Conservation (phyloP, 1,140 invertebrate genomes). For the Acromyrmex charruanus region DNA sequence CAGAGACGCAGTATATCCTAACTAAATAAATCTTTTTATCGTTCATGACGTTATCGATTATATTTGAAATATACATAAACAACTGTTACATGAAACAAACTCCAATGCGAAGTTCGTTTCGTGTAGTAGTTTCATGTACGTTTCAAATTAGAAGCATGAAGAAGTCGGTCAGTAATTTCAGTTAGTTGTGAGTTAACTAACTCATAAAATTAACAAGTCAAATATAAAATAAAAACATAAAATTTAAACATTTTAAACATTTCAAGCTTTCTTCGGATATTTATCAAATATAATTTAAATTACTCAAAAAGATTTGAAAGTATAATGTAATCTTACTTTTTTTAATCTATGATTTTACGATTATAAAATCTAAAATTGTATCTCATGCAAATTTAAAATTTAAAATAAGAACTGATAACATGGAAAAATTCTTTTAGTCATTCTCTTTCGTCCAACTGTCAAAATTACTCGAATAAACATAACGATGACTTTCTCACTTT, state of each 20-base stretch:
- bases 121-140: neutral
- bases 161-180: neutral
- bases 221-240: neutral
- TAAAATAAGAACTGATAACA: neutral
- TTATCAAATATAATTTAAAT: neutral
- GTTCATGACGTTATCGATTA: neutral
- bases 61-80: neutral
- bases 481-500: neutral
- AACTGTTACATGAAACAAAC: no score
- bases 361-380: neutral
- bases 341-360: neutral
- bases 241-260: neutral
- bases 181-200: neutral
- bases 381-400: neutral
- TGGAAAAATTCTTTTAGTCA: neutral
- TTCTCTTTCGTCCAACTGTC: neutral
- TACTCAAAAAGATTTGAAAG: neutral
- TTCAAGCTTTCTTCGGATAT: neutral
- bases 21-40: neutral
- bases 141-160: neutral
- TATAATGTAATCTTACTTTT: neutral
- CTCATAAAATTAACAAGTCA: neutral
- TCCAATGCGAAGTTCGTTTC: neutral
- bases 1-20: neutral
- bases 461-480: conserved; percentile 14